Base-by-base conservation (phyloP, 1,140 invertebrate genomes). In the Cyrtorhinus lividipennis region DNA sequence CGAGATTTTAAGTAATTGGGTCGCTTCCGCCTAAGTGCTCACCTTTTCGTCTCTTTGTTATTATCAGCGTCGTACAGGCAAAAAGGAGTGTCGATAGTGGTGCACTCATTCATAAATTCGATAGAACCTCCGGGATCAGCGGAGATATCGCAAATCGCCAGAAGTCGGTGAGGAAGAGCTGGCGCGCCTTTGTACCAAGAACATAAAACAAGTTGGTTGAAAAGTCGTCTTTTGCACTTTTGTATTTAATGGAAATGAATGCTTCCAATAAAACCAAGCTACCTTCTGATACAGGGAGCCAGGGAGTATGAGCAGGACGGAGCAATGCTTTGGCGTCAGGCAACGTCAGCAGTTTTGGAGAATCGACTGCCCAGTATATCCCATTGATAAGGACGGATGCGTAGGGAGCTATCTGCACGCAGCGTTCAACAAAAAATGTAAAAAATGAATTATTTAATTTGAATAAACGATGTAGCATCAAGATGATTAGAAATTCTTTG, bases 51-150 rank as follows among this genome's bases (percentile, higher is more conserved):
- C 66, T 96, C 91, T 72, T 95, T 95, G 71, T 99, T 97, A 53
- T 93, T 82, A 72, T 99, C 93, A 2, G 96, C 95, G 75, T 99
- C 95, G 72, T 99, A 99, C 0, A 99, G 79, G 73, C 92, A 97
- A 74, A 99, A 99, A 0, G 96, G 96, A 15, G 91, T 96, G 71
- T 99, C 96, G 59, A 99, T 99, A 0, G 95, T 99, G 0, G 97
- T 99, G 70, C 95, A 99, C 71, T 99, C 95, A 69, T 95, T 95
- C 95, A 99, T 98, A 71, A 99, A 99, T 76, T 99, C 96, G 63
- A 99, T 98, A 22, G 94, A 98, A 56, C 95, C 95, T 15, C 95
- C 95, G 0, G 96, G 96, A 78, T 99, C 97, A 1, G 96, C 96
- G 1, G 92, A 95, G 69, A 99, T 98, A 73, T 99, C 96, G 73